Percentiles rank a stretch among this genome's conserved stretches.
Evolutionary conservation across 2,888 invertebrate genomes (phyloP).

Genomic region (Dynastes maya): DNA sequence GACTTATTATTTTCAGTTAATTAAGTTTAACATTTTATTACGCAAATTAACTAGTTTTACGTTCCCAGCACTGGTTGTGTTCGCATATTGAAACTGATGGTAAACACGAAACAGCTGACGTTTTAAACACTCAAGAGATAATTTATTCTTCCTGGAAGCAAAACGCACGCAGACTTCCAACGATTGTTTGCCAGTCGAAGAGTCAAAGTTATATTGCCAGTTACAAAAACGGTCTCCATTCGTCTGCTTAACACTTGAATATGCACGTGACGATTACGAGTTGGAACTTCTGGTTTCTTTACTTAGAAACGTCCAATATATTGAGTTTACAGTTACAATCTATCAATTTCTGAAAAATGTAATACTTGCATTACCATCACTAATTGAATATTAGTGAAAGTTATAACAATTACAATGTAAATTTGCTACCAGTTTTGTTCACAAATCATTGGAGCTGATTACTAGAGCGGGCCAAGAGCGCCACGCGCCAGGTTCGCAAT

Average conservation of each 20-base stretch:
- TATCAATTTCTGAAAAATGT: too few relatives aligned
- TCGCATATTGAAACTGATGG: constrained; percentile 17
- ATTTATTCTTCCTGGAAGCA: constrained; percentile 37
- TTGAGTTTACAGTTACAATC: too few relatives aligned
- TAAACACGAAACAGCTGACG: constrained; percentile 35
- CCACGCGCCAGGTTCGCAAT: too few relatives aligned
- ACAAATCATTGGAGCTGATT: too few relatives aligned
- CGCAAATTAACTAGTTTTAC: constrained; percentile 33
- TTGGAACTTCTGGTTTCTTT: neutral
- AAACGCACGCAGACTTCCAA: neutral
- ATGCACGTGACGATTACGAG: neutral
- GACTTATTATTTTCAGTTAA: constrained; percentile 35
- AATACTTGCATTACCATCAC: too few relatives aligned
- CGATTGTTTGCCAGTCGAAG: neutral
- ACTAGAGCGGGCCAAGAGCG: too few relatives aligned
- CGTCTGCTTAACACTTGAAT: constrained; percentile 9
- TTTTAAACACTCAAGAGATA: constrained; percentile 23
- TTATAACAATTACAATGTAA: too few relatives aligned
- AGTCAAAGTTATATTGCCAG: constrained; percentile 15
- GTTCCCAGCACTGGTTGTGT: constrained; percentile 4
- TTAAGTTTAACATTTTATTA: constrained; percentile 36
- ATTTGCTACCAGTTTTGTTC: too few relatives aligned
- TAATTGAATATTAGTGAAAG: too few relatives aligned
- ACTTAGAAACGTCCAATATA: too few relatives aligned
- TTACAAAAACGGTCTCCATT: constrained; percentile 32